These are phyloP conservation scores for Takifugu flavidus DNA, from an alignment of 2,113 vertebrate species.

Conservation along the genomic window DNA sequence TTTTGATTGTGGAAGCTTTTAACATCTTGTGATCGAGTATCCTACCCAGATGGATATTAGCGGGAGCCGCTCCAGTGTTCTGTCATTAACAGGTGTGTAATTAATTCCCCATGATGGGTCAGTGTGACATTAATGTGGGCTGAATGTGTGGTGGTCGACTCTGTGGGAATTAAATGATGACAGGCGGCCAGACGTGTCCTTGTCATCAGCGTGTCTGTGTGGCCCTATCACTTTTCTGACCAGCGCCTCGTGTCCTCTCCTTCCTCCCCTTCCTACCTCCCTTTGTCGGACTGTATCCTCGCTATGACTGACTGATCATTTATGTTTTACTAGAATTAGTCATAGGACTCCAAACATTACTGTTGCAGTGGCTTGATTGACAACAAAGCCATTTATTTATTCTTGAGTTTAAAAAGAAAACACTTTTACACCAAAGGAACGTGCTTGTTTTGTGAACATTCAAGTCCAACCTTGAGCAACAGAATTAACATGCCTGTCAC, in stretches of 20 bases:
- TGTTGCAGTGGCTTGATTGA: neutral
- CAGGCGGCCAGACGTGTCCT: conserved; percentile 66
- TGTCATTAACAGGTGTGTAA: conserved; percentile 72
- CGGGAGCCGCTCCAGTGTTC: conserved; percentile 36
- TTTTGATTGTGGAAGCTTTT: conserved; percentile 34
- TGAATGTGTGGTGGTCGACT: conserved; percentile 53
- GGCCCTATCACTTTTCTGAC: conserved; percentile 63
- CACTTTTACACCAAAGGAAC: too few species aligned
- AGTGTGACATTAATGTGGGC: conserved; percentile 60
- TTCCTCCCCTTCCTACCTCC: conserved; percentile 21
- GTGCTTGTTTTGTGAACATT: too few species aligned
- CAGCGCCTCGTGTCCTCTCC: conserved; percentile 40
- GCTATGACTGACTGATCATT: neutral
- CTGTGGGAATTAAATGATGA: conserved; percentile 63
- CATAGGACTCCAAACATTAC: neutral
- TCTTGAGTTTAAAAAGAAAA: too few species aligned
- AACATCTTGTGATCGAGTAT: conserved; percentile 33
- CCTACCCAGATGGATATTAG: conserved; percentile 57
- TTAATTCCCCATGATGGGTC: conserved; percentile 67
- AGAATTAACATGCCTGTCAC: conserved; percentile 20
- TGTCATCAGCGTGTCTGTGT: conserved; percentile 63
- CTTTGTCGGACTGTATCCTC: conserved; percentile 15
- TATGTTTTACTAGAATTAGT: too few species aligned
- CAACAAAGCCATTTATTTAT: neutral
- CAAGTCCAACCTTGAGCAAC: too few species aligned